Percentiles rank a stretch among this genome's conserved stretches.
These are phyloP conservation scores for Cranoglanis bouderius DNA, from an alignment of 2,113 vertebrate species.

Conservation along the genomic window DNA sequence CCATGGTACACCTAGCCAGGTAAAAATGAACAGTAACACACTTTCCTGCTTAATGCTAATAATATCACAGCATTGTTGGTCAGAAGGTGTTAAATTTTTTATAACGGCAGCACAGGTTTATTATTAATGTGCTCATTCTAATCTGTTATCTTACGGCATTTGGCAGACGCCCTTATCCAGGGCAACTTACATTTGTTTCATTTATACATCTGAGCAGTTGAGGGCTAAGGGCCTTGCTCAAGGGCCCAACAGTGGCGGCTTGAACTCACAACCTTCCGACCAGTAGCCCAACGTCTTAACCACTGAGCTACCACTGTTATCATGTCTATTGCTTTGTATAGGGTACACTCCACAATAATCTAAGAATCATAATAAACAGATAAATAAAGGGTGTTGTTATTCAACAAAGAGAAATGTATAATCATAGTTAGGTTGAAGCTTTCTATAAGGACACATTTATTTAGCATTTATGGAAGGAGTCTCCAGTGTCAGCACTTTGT, in stretches of 20 bases:
- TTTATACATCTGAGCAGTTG: too few species aligned
- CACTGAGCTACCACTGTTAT: too few species aligned
- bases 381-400: background rate
- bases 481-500: background rate
- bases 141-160: too few species aligned
- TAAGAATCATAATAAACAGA: background rate
- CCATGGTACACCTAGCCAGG: slow-evolving; percentile 85
- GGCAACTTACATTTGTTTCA: too few species aligned
- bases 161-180: too few species aligned
- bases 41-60: background rate
- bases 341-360: background rate
- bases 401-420: background rate
- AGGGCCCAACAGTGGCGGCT: too few species aligned
- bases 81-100: background rate
- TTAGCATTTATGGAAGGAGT: background rate
- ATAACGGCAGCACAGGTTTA: background rate
- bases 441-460: background rate
- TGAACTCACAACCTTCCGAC: too few species aligned
- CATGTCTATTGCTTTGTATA: background rate
- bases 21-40: slow-evolving; percentile 60
- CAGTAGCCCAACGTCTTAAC: too few species aligned
- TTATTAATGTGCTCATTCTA: background rate
- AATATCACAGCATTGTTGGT: background rate
- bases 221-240: too few species aligned
- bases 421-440: background rate